These are phyloP conservation scores for Cassiopea andromeda DNA, from an alignment of 30 jellyfish, hydroid and myxozoan genomes.

Conservation along the genomic window DNA sequence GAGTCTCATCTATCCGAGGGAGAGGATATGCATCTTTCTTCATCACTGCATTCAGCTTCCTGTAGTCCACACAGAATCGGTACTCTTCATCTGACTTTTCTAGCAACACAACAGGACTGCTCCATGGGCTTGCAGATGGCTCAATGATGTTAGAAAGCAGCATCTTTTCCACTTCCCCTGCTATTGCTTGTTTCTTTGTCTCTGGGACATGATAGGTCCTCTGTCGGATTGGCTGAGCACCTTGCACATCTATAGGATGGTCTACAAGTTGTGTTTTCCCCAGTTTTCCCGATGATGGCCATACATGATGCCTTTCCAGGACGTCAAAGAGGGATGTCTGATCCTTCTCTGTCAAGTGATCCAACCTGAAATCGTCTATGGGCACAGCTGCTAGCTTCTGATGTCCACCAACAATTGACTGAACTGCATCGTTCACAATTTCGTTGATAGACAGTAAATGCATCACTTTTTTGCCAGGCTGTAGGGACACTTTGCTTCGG, in stretches of 20 bases:
- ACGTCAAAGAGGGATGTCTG: conserved; percentile 51
- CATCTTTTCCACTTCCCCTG: not conserved
- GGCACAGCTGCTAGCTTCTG: conserved; percentile 43
- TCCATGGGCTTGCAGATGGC: not conserved
- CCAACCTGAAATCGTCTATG: conserved; percentile 27
- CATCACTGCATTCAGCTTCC: not conserved
- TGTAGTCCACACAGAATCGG: not conserved
- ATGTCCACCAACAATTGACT: conserved; percentile 17
- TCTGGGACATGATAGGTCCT: not conserved
- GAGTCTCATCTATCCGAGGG: not conserved
- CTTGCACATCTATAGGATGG: not conserved
- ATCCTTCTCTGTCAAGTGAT: conserved; percentile 37
- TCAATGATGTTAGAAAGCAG: not conserved
- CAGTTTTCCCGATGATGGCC: conserved; percentile 15
- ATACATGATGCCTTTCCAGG: conserved; percentile 12
- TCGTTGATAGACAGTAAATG: conserved; percentile 58
- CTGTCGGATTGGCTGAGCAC: not conserved
- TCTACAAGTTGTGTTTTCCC: conserved; percentile 57
- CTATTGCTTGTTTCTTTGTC: not conserved
- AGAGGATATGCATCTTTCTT: not conserved
- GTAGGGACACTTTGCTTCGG: conserved; percentile 1
- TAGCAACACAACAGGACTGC: not conserved
- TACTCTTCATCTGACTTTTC: not conserved
- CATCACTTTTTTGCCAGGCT: conserved; percentile 75
- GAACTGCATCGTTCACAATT: conserved; percentile 15